Conservation (phyloP, 37 sponge, comb jelly and placozoan species). For the Geodia barretti region DNA sequence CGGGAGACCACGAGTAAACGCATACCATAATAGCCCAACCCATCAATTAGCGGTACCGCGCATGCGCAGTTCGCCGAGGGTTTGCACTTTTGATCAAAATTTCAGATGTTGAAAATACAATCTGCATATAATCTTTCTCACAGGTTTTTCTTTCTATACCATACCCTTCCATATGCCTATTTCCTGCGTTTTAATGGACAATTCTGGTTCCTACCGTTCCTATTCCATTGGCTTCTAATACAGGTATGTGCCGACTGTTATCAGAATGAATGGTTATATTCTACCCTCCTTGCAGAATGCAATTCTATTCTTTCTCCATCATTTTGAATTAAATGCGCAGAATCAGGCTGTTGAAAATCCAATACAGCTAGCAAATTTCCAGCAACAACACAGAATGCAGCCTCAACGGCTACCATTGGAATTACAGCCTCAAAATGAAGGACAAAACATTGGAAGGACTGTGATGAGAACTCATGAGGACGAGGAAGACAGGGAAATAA, state of each 20-base stretch:
- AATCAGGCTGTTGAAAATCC: neutral
- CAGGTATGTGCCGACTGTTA: slow-evolving; percentile 21
- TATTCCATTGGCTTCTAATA: slow-evolving; percentile 56
- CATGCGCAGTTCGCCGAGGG: no score
- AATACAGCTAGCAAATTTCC: neutral
- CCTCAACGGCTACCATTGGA: neutral
- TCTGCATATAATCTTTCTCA: no score
- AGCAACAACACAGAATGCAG: neutral
- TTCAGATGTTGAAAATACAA: no score
- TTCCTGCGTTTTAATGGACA: slow-evolving; percentile 63
- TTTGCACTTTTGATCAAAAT: no score
- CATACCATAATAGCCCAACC: no score
- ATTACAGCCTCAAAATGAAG: neutral
- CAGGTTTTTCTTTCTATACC: slow-evolving; percentile 72
- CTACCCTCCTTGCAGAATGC: slow-evolving; percentile 39
- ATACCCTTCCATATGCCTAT: slow-evolving; percentile 72
- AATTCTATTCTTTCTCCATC: slow-evolving; percentile 60
- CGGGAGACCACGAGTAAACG: no score
- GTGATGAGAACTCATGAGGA: neutral
- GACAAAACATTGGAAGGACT: neutral
- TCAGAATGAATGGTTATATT: neutral
- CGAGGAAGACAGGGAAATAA: neutral
- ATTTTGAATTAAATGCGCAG: slow-evolving; percentile 42
- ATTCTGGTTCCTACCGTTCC: slow-evolving; percentile 68
- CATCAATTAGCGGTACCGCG: no score